These are phyloP conservation scores for Scolanthus callimorphus DNA, from an alignment of 92 coral and sea anemone species.

Conservation along the genomic window DNA sequence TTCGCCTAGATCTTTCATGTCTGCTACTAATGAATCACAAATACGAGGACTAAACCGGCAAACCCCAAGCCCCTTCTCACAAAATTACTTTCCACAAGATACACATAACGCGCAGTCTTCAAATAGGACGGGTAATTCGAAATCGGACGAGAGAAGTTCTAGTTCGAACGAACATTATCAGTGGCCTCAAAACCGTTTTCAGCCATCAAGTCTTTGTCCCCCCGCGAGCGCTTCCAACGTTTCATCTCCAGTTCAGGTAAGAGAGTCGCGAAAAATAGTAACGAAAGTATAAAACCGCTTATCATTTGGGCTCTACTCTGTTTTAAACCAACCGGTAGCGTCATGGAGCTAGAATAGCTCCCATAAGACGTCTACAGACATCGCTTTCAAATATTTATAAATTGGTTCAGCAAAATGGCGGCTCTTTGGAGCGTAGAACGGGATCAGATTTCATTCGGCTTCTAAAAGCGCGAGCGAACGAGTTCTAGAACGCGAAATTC, in stretches of 20 bases:
- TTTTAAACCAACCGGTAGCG: constrained; percentile 28
- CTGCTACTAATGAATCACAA: constrained; percentile 77
- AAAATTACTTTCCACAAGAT: constrained; percentile 71
- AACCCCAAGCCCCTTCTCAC: constrained; percentile 70
- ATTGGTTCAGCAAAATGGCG: constrained; percentile 74
- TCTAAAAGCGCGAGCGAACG: background rate
- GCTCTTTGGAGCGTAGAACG: constrained; percentile 56
- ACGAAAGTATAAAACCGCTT: constrained; percentile 4
- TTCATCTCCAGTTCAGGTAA: constrained; percentile 76
- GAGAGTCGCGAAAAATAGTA: constrained; percentile 10
- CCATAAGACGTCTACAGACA: constrained; percentile 34
- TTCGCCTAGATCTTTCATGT: constrained; percentile 77
- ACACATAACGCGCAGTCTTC: constrained; percentile 56
- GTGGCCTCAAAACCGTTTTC: constrained; percentile 47
- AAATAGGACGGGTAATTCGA: constrained; percentile 57
- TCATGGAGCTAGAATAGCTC: background rate
- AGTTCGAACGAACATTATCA: constrained; percentile 75
- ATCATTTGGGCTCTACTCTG: constrained; percentile 4
- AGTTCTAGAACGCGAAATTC: background rate
- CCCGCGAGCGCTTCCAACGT: constrained; percentile 54
- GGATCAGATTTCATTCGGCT: constrained; percentile 73
- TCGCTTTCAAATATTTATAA: constrained; percentile 88
- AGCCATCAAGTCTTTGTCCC: constrained; percentile 42
- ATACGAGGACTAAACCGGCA: constrained; percentile 66
- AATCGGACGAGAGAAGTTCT: constrained; percentile 74